Evolutionary conservation across 2,113 vertebrate genomes (phyloP).

Genomic region (Colius striatus): DNA sequence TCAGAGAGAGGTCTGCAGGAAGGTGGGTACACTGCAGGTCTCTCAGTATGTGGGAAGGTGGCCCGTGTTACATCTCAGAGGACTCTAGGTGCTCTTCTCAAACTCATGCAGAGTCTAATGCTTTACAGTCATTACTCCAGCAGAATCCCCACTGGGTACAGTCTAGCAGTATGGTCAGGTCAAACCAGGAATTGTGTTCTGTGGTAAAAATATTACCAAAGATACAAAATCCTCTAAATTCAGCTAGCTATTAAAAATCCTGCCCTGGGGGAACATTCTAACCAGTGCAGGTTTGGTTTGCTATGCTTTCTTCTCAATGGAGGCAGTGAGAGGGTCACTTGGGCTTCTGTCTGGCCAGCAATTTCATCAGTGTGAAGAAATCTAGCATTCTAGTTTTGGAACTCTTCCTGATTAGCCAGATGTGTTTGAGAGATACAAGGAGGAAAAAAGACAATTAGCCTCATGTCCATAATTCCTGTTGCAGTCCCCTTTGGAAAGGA

Average conservation of each 20-base stretch:
- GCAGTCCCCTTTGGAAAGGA: not conserved
- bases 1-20: constrained; percentile 68
- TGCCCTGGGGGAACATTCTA: not conserved
- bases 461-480: not conserved
- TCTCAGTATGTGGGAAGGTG: not conserved
- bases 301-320: not conserved
- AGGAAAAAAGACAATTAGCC: not conserved
- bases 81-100: not conserved
- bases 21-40: constrained; percentile 37
- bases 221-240: not conserved
- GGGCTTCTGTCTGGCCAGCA: not conserved
- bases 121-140: not conserved
- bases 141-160: not conserved
- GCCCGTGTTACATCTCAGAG: not conserved
- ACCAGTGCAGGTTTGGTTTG: not conserved
- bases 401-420: not conserved
- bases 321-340: not conserved
- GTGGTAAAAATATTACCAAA: not conserved
- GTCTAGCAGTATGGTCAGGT: not conserved
- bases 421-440: not conserved
- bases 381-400: not conserved
- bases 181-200: not conserved
- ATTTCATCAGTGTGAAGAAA: not conserved
- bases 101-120: not conserved
- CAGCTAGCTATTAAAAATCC: not conserved